Conservation (phyloP, 2,888 invertebrate genomes). For the Tetramorium bicarinatum region DNA sequence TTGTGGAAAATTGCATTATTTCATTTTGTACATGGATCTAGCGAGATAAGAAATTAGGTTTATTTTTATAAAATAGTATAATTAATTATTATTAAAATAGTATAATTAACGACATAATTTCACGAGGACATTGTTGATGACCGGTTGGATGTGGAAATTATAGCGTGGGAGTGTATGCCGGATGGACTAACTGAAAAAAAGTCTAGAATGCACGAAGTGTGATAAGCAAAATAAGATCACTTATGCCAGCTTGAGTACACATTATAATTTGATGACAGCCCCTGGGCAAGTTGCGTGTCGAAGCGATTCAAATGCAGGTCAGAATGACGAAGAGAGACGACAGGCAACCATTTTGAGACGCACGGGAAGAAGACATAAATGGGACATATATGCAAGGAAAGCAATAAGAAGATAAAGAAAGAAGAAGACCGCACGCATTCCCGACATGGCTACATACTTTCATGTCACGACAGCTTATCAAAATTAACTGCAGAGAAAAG, state of each 20-base stretch:
- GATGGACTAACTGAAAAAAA: neutral
- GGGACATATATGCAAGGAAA: constrained; percentile 3
- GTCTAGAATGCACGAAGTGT: constrained; percentile 9
- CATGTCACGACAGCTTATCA: constrained; percentile 15
- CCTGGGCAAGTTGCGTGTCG: constrained; percentile 36
- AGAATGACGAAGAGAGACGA: constrained; percentile 10
- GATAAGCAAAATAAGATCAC: constrained; percentile 41
- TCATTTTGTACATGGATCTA: neutral
- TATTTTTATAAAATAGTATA: neutral
- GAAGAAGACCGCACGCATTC: constrained; percentile 25
- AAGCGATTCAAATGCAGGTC: constrained; percentile 45
- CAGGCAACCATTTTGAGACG: constrained; percentile 22
- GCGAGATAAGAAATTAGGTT: neutral
- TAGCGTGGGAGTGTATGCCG: neutral
- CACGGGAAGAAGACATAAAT: constrained; percentile 37
- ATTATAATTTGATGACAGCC: constrained; percentile 50
- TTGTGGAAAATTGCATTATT: neutral
- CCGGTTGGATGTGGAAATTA: constrained; percentile 31
- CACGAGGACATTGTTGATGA: neutral
- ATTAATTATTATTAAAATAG: constrained; percentile 1
- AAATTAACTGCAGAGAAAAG: constrained; percentile 9
- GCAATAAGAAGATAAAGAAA: neutral
- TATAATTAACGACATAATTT: constrained; percentile 10
- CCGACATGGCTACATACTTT: neutral
- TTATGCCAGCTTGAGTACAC: constrained; percentile 17